Conservation (phyloP, 2,888 invertebrate species). For the Eupithecia subumbrata region DNA sequence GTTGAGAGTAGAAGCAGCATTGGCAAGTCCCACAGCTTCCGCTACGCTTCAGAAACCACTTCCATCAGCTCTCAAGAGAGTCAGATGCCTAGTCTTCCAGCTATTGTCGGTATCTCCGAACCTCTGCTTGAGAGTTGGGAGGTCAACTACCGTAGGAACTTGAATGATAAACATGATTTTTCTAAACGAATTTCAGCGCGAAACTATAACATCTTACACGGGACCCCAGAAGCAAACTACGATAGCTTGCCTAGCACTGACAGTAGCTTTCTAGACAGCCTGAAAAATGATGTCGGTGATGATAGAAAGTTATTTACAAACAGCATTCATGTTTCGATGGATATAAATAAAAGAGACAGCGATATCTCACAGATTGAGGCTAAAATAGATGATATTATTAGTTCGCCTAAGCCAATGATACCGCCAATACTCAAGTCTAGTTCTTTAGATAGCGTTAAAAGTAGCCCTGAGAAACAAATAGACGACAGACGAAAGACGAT, state of each 20-base stretch:
- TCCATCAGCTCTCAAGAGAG: slow-evolving; percentile 79
- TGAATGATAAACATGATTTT: slow-evolving; percentile 72
- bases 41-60: slow-evolving; percentile 82
- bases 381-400: slow-evolving; percentile 82
- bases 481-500: slow-evolving; percentile 80
- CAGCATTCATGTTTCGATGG: slow-evolving; percentile 73
- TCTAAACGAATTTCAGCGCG: slow-evolving; percentile 73
- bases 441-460: slow-evolving; percentile 85
- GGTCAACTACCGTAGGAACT: slow-evolving; percentile 77
- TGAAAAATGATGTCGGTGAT: slow-evolving; percentile 72
- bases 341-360: slow-evolving; percentile 72
- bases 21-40: slow-evolving; percentile 89
- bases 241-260: slow-evolving; percentile 79
- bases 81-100: slow-evolving; percentile 81
- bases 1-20: slow-evolving; percentile 83
- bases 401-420: slow-evolving; percentile 80
- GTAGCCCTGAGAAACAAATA: slow-evolving; percentile 78
- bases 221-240: slow-evolving; percentile 68
- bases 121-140: slow-evolving; percentile 81
- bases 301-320: slow-evolving; percentile 74
- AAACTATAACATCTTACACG: slow-evolving; percentile 69
- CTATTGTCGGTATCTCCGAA: slow-evolving; percentile 80
- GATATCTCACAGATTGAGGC: slow-evolving; percentile 83
- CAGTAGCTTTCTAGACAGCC: slow-evolving; percentile 78
- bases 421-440: slow-evolving; percentile 80